Evolutionary conservation across 1,140 invertebrate genomes (phyloP), one percentile per base, ranked within the genome.

Genomic region (Drosophila auraria): DNA sequence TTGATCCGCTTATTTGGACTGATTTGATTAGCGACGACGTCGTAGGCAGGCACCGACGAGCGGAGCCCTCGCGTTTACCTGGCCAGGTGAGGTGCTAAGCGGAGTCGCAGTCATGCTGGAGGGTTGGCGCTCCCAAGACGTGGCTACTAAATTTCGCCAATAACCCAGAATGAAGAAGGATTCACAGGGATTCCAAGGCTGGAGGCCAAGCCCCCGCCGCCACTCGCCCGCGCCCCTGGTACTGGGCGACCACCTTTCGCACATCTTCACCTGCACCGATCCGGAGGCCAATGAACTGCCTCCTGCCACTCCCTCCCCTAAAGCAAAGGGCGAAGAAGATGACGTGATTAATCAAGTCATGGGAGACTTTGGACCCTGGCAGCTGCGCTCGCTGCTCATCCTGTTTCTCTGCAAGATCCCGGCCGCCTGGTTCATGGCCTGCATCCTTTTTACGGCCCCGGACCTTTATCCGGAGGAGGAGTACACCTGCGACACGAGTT

Each of bases 361-460:
- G 50, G 93, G 93, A 6, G 71, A 93, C 17, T 93, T 93, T 73
- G 93, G 93, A 5, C 75, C 86, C 3, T 94, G 93, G 93, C 93
- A 94, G 49, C 60, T 93, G 15, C 83, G 93, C 40, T 81, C 92
- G 2, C 76, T 93, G 33, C 70, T 92, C 12, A 90, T 93, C 36
- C 74, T 93, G 14, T 93, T 91, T 58, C 70, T 94, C 7, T 91
- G 91, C 51, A 93, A 94, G 72, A 92, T 94, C 25, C 93, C 93
- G 0, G 92, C 93, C 7, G 92, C 93, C n/a, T 94, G 93, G 93
- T 93, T 93, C 53, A 93, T 93, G 93, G 92, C 93, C 5, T 91
- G 86, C 38, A 91, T 93, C 17, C 90, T 93, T 8, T 93, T 93
- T n/a, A 90, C 92, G 5, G 92, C 92, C 0, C 90, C 92, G 4